Base-by-base conservation (phyloP, 2,113 vertebrate genomes). In the Pelusios castaneus region DNA sequence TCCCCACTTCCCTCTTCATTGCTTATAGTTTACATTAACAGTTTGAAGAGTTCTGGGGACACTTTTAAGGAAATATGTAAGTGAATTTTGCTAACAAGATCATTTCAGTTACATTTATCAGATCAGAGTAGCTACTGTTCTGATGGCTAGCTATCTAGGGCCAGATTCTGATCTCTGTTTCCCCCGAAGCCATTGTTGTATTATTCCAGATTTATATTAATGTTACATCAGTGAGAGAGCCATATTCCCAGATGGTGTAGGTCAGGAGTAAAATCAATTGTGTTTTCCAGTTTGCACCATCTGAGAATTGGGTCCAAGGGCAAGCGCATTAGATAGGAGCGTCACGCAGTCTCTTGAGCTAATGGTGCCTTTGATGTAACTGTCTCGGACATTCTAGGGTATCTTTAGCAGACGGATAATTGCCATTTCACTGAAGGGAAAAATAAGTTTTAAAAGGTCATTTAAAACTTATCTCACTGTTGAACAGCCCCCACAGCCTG, bases 391-490 rank as follows among this genome's bases (percentile, higher is more conserved):
- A 41, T 2, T 2, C 14, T 51, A n/a, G 27, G 45, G 21, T 2
- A 3, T 47, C 31, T 93, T 75, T 43, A 11, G 8, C 85, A 85
- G 3, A 10, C 60, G 76, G 75, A 8, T 10, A 70, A 51, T 31
- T 52, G 38, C 5, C 0, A 0, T 76, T 25, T 49, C 29, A 60
- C 5, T 41, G 11, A 19, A 41, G 84, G 1, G 2, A 81, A 21
- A 79, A 82, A 45, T 6, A 41, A 9, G 45, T 55, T 81, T 85
- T 9, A 29, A 17, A 80, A 1, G 5, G 51, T 85, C 3, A 11
- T 80, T 84, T 90, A 77, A 93, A 47, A 49, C 16, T 0, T 3
- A 17, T 41, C 5, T 70, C 2, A 49, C 24, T 73, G 24, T 11
- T 76, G 34, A 85, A 56, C 31, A 3, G 4, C 3, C 5, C 43